Conservation (phyloP, 2,113 vertebrate genomes). For the Mus pahari region DNA sequence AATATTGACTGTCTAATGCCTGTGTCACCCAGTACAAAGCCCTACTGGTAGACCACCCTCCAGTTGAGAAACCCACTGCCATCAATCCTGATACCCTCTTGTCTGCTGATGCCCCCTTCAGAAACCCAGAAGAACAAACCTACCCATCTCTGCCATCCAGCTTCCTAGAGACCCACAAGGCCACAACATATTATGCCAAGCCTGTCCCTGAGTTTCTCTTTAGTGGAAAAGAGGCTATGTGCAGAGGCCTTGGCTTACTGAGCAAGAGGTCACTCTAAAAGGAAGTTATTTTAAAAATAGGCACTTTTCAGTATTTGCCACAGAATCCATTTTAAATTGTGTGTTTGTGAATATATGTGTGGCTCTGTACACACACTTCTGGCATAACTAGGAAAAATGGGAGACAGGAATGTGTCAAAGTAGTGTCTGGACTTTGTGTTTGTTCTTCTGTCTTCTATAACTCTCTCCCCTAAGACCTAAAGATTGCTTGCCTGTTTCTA, state of each 20-base stretch:
- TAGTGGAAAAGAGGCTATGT: not conserved
- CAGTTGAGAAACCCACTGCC: not conserved
- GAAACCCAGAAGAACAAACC: not conserved
- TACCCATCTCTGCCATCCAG: not conserved
- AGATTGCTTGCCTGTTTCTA: not conserved
- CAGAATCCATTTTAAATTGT: not conserved
- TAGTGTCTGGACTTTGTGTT: not conserved
- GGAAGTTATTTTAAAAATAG: not conserved
- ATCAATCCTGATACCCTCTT: not conserved
- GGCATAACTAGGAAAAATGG: not conserved
- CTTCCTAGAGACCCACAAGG: not conserved
- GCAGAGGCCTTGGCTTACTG: not conserved
- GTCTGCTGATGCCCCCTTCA: not conserved
- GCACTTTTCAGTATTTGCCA: not conserved
- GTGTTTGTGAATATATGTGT: not conserved
- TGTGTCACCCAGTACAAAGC: not conserved
- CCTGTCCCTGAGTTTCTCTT: not conserved
- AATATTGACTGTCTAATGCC: not conserved
- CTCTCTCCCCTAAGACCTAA: not conserved
- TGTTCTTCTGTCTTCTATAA: not conserved
- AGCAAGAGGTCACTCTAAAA: constrained; percentile 12
- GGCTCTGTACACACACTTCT: not conserved
- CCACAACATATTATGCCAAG: not conserved
- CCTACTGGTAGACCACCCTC: not conserved
- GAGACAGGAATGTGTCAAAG: not conserved